These are phyloP conservation scores for Drosophila carrolli DNA, from an alignment of 1,140 invertebrate species.

Conservation along the genomic window DNA sequence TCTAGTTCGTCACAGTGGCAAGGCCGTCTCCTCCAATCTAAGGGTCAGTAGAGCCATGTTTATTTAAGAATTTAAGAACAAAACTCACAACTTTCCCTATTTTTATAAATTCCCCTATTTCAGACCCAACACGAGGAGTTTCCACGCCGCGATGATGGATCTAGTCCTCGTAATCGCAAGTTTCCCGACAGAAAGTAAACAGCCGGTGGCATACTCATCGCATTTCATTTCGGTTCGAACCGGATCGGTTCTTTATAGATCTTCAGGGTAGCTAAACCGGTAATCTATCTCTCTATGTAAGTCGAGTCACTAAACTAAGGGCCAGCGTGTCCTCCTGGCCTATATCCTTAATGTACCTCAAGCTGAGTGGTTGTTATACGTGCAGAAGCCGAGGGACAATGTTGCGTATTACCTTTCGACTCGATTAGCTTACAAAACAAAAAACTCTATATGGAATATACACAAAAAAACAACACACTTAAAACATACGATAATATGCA, in stretches of 20 bases:
- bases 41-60: constrained; percentile 39
- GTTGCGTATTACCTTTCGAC: constrained; percentile 50
- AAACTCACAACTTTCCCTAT: background rate
- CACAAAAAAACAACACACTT: constrained; percentile 8
- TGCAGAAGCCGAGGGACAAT: constrained; percentile 33
- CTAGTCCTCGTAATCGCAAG: constrained; percentile 67
- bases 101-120: background rate
- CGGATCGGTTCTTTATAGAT: constrained; percentile 20
- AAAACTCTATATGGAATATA: constrained; percentile 31
- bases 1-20: constrained; percentile 46
- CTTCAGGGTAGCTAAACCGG: constrained; percentile 49
- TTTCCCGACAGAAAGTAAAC: constrained; percentile 79
- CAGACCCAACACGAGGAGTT: constrained; percentile 57
- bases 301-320: constrained; percentile 49
- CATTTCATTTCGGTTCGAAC: background rate
- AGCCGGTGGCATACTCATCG: background rate
- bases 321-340: constrained; percentile 38
- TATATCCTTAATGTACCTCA: constrained; percentile 82
- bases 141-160: constrained; percentile 68
- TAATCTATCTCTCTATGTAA: constrained; percentile 36
- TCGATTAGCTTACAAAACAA: constrained; percentile 42
- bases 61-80: no score
- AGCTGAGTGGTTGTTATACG: constrained; percentile 74
- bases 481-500: constrained; percentile 27
- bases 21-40: constrained; percentile 13